These are phyloP conservation scores for Leptarthrus brevirostris DNA, from an alignment of 2,888 invertebrate genomes.

Conservation along the genomic window DNA sequence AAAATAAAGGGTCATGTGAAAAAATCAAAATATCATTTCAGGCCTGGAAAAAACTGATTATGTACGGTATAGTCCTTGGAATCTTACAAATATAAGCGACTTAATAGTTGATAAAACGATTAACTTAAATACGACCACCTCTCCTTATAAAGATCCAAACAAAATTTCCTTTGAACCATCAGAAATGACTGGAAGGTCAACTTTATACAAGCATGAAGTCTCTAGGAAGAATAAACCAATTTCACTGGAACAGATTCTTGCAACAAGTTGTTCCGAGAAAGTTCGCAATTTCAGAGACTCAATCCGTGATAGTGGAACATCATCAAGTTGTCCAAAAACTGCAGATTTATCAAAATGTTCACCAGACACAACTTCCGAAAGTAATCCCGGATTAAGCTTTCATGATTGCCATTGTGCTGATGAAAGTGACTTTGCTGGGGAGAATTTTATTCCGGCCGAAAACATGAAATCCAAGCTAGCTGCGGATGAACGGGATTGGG, in stretches of 20 bases:
- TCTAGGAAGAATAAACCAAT: conserved; percentile 50
- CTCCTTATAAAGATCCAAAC: neutral
- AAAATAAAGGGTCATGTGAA: neutral
- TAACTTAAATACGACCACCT: conserved; percentile 59
- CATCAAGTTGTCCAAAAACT: conserved; percentile 61
- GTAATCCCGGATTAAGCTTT: conserved; percentile 33
- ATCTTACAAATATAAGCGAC: conserved; percentile 62
- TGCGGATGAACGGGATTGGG: conserved; percentile 64
- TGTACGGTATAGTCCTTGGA: conserved; percentile 57
- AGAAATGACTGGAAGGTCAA: conserved; percentile 65
- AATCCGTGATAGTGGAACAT: conserved; percentile 27
- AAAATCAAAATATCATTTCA: neutral
- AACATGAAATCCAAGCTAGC: conserved; percentile 62
- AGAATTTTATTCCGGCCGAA: conserved; percentile 63
- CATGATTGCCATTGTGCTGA: conserved; percentile 50
- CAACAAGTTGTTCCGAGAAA: conserved; percentile 62
- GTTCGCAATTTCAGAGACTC: conserved; percentile 57
- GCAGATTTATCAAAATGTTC: conserved; percentile 61
- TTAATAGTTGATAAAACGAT: conserved; percentile 64
- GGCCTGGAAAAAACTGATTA: conserved; percentile 55
- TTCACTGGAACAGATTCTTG: conserved; percentile 64
- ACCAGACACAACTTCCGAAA: neutral
- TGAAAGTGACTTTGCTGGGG: conserved; percentile 50
- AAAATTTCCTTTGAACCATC: conserved; percentile 63
- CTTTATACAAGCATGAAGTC: conserved; percentile 57